Evolutionary conservation across 2,113 vertebrate species (phyloP).

Genomic region (Petroica traversi): DNA sequence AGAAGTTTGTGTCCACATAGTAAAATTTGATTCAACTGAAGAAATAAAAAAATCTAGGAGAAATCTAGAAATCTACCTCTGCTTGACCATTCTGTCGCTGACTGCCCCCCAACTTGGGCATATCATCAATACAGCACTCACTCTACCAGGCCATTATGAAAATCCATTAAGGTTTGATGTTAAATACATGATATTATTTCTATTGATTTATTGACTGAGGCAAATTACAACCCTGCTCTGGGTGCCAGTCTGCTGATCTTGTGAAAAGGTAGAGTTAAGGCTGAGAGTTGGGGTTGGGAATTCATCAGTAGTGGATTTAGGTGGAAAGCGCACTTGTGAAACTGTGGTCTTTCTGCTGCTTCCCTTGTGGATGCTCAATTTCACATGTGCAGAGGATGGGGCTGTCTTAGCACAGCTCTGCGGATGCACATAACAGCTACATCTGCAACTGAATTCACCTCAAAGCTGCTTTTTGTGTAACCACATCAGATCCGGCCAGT

Average conservation of each 20-base stretch:
- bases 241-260: not conserved
- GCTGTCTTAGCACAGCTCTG: not conserved
- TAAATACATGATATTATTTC: not conserved
- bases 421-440: fast-evolving
- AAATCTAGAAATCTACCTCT: not conserved
- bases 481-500: not conserved
- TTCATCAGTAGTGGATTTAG: not conserved
- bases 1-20: not conserved
- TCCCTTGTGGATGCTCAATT: fast-evolving
- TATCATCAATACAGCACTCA: not conserved
- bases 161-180: not conserved
- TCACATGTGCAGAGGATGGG: not conserved
- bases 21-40: not conserved
- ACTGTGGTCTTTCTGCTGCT: not conserved
- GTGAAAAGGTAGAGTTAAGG: not conserved
- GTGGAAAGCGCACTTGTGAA: not conserved
- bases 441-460: not conserved
- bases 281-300: not conserved
- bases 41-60: not conserved
- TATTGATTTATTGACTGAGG: not conserved
- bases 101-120: not conserved
- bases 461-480: not conserved
- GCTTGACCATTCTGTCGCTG: not conserved
- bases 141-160: not conserved
- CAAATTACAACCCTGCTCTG: not conserved